Evolutionary conservation across 2,888 invertebrate genomes (phyloP).

Genomic region (Parnassius mnemosyne): DNA sequence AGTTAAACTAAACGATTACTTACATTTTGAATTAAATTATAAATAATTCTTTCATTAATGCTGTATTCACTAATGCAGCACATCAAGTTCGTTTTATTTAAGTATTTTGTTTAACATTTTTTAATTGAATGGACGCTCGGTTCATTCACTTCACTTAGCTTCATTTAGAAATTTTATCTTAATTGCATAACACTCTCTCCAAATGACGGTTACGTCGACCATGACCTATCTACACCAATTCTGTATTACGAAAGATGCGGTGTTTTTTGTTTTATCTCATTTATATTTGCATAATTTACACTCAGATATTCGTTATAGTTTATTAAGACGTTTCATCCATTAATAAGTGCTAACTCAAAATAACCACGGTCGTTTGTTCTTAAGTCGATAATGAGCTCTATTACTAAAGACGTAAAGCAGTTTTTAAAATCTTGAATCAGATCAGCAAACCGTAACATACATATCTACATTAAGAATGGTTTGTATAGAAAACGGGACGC

Average conservation of each 20-base stretch:
- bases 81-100: too few relatives aligned
- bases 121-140: too few relatives aligned
- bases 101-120: too few relatives aligned
- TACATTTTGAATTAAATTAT: too few relatives aligned
- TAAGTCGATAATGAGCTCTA: conserved; percentile 4
- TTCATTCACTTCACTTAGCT: too few relatives aligned
- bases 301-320: neutral
- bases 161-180: too few relatives aligned
- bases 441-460: conserved; percentile 33
- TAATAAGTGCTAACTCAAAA: too few relatives aligned
- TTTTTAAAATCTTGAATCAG: conserved; percentile 1
- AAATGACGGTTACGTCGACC: conserved; percentile 4
- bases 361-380: neutral
- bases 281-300: neutral
- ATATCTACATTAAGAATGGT: conserved; percentile 63
- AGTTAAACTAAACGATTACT: too few relatives aligned
- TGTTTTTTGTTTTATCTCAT: neutral
- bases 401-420: neutral
- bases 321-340: neutral
- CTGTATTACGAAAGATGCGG: neutral
- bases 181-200: neutral
- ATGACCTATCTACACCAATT: conserved; percentile 13
- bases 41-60: too few relatives aligned
- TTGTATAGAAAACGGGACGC: conserved; percentile 54
- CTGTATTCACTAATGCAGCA: too few relatives aligned